phyloP scores from a whole-genome alignment of 2,797 vertebrate species.

The Erpetoichthys calabaricus region DNA sequence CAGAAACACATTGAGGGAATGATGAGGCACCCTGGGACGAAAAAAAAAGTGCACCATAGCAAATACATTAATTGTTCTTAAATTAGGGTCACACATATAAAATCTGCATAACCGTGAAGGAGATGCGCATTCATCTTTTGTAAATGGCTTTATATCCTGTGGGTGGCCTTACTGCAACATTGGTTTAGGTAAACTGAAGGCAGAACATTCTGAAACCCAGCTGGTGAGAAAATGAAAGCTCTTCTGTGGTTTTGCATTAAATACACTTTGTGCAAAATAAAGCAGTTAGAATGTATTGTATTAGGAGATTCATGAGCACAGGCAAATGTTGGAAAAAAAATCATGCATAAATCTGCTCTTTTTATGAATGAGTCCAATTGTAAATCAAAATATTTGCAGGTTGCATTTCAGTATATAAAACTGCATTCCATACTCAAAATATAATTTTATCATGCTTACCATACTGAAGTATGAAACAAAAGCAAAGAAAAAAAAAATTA shows the following conservation, averaged over 20 bases:
- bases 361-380: too few relatives aligned
- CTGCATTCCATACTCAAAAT: too few relatives aligned
- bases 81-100: constrained; percentile 9
- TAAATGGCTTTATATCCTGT: constrained; percentile 1
- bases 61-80: constrained; percentile 1
- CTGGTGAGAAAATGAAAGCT: not conserved
- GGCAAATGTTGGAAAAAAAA: too few relatives aligned
- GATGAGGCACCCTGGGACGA: not conserved
- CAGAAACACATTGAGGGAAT: constrained; percentile 4
- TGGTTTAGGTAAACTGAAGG: not conserved
- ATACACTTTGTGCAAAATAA: not conserved
- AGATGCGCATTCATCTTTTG: not conserved
- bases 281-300: too few relatives aligned
- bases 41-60: not conserved
- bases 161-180: not conserved
- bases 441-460: too few relatives aligned
- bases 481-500: too few relatives aligned
- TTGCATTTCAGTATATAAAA: too few relatives aligned
- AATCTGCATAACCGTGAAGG: constrained; percentile 3
- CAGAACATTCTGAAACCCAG: not conserved
- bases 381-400: too few relatives aligned
- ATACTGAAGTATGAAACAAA: too few relatives aligned
- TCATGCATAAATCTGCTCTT: too few relatives aligned
- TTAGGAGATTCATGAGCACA: too few relatives aligned
- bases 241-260: not conserved